Percentiles rank a stretch among this genome's conserved stretches.
Evolutionary conservation across 30 jellyfish, hydroid and myxozoan genomes (phyloP).

Genomic region (Turritopsis dohrnii): DNA sequence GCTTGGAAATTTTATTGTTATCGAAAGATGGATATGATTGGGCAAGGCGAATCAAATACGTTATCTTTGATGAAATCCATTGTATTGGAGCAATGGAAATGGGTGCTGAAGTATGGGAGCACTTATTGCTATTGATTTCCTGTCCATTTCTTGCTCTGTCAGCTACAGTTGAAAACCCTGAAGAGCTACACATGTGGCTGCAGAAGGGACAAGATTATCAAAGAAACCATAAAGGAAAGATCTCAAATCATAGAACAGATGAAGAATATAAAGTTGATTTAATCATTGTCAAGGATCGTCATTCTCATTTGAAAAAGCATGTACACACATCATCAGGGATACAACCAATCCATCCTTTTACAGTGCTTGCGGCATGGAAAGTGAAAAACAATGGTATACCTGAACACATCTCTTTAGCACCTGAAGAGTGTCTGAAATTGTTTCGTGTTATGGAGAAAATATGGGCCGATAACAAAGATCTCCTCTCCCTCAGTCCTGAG

Average conservation of each 20-base stretch:
- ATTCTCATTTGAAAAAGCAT: constrained; percentile 24
- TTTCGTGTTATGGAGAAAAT: constrained; percentile 11
- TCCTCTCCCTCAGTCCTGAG: neutral
- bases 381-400: constrained; percentile 16
- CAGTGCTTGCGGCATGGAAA: neutral
- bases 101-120: constrained; percentile 29
- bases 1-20: constrained; percentile 30
- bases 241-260: neutral
- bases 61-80: constrained; percentile 33
- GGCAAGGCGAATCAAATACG: constrained; percentile 17
- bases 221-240: neutral
- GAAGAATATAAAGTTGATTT: constrained; percentile 14
- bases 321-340: neutral
- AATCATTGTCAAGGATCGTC: constrained; percentile 9
- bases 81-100: constrained; percentile 20
- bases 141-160: constrained; percentile 38
- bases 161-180: constrained; percentile 40
- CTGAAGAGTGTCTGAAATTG: constrained; percentile 15
- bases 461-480: neutral
- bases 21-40: constrained; percentile 7
- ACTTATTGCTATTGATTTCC: constrained; percentile 9
- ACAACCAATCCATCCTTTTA: constrained; percentile 14
- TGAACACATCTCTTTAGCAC: constrained; percentile 11
- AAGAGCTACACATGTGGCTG: constrained; percentile 31
- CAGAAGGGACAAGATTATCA: constrained; percentile 22